These are phyloP conservation scores for Dreissena rostriformis DNA, from an alignment of 1,140 invertebrate species.

Conservation along the genomic window DNA sequence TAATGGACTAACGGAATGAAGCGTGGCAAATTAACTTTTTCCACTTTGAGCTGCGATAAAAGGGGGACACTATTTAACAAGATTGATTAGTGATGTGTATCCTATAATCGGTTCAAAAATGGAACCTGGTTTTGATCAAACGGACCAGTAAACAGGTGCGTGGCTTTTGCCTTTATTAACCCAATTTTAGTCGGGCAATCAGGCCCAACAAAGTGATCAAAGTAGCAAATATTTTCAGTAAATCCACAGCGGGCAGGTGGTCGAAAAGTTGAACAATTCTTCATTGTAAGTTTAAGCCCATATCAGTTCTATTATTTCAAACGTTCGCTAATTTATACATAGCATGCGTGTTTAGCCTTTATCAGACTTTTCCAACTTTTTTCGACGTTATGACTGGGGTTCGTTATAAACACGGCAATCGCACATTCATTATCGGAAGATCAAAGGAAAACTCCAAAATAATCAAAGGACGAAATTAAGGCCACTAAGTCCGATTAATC, in stretches of 20 bases:
- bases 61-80: too few relatives aligned
- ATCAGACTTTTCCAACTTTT: slow-evolving; percentile 16
- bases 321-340: slow-evolving; percentile 40
- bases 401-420: slow-evolving; percentile 45
- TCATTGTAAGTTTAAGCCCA: slow-evolving; percentile 32
- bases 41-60: too few relatives aligned
- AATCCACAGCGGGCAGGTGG: slow-evolving; percentile 20
- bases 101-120: too few relatives aligned
- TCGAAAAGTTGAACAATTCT: slow-evolving; percentile 37
- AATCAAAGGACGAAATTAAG: slow-evolving; percentile 48
- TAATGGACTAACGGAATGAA: too few relatives aligned
- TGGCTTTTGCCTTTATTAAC: too few relatives aligned
- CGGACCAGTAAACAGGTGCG: too few relatives aligned
- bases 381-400: slow-evolving; percentile 15
- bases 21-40: too few relatives aligned
- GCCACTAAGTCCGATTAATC: slow-evolving; percentile 42
- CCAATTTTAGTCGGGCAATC: too few relatives aligned
- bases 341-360: slow-evolving; percentile 13
- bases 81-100: too few relatives aligned
- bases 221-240: too few relatives aligned
- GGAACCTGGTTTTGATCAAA: too few relatives aligned
- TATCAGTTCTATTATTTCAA: slow-evolving; percentile 39
- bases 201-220: too few relatives aligned
- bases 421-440: slow-evolving; percentile 48
- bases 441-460: slow-evolving; percentile 49